A percentile compares a stretch with the other conserved stretches of the same genome.
Conservation (phyloP, 2,797 vertebrate genomes). For the Botia kubotai region DNA sequence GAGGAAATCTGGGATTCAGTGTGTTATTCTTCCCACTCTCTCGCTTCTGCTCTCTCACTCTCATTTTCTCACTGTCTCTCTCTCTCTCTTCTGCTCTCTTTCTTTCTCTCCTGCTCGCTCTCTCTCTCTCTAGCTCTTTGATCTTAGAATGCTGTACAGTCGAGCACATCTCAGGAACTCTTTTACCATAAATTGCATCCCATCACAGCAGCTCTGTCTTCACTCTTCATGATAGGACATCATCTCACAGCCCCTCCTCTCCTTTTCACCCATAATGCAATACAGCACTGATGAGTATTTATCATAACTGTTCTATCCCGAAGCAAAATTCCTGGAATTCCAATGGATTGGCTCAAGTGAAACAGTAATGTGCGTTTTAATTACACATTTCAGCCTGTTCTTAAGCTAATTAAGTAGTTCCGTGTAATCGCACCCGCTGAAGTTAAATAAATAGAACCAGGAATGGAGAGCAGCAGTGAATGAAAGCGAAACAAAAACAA, state of each 20-base stretch:
- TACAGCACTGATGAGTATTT: background rate
- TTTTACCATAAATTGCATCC: conserved; percentile 17
- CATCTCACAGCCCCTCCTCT: background rate
- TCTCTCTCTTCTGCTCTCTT: background rate
- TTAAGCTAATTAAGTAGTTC: conserved; percentile 18
- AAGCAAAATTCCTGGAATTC: background rate
- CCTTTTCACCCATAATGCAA: conserved; percentile 5
- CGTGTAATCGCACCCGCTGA: conserved; percentile 19
- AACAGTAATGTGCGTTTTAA: conserved; percentile 5
- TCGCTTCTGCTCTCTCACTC: background rate
- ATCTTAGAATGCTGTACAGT: conserved; percentile 20
- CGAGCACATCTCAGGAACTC: conserved; percentile 16
- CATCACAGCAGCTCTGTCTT: conserved; percentile 5
- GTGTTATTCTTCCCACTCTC: no score
- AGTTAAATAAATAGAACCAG: conserved; percentile 13
- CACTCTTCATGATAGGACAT: background rate
- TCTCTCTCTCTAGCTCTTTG: conserved; percentile 13
- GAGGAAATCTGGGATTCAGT: conserved; percentile 13
- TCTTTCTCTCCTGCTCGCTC: background rate
- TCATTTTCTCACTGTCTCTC: background rate
- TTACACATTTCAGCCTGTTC: conserved; percentile 9
- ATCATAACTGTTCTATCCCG: conserved; percentile 1
- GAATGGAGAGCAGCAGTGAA: conserved; percentile 26
- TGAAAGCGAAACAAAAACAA: conserved; percentile 22
- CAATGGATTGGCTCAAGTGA: conserved; percentile 5